Base-by-base conservation (phyloP, 2,797 vertebrate genomes). In the Macropodus opercularis region DNA sequence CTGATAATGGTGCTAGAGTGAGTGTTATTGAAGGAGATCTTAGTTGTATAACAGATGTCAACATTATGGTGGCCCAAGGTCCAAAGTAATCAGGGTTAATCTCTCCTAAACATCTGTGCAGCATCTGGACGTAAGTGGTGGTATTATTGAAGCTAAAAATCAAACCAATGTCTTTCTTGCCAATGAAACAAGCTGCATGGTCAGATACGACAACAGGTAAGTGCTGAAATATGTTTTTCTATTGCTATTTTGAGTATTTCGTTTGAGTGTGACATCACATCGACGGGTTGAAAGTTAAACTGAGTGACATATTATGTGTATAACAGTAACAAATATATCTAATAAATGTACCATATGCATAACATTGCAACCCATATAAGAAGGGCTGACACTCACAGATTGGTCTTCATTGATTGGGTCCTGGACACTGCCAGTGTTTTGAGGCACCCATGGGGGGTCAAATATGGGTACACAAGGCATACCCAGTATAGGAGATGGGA, bases 401-500 rank as follows among this genome's bases (percentile, higher is more conserved):
- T 98, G 96, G 85, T 99, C 97, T 86, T 99, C 98, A 36, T 93
- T 99, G 86, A 99, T 99, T 1, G 98, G 95, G 77, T 99, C 98
- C 72, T 97, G 96, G 57, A 99, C 98, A 4, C 95, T 98, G 51
- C 97, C 97, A 0, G 95, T 95, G 85, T 95, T 98, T 84, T 98
- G 94, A 22, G 98, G 96, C 51, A 98, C 96, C 97, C 97, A 99
- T 0, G 98, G 98, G 0, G 98, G 97, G 79, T 99, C 97, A 75
- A 99, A 99, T 93, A 99, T 98, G 12, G 98, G 98, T 39, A 99
- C 94, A 18, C 97, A 99, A 5, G 97, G 97, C 97, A 99, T 99
- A 46, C 98, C 98, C 83, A 99, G 92, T 38, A 99, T 98, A 3
- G 98, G 97, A 6, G 98, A 99, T 3, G 98, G 98, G 72, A 99